A percentile compares a stretch with the other conserved stretches of the same genome.
phyloP scores from a whole-genome alignment of 1,140 invertebrate species.

The Streblospio benedicti region DNA sequence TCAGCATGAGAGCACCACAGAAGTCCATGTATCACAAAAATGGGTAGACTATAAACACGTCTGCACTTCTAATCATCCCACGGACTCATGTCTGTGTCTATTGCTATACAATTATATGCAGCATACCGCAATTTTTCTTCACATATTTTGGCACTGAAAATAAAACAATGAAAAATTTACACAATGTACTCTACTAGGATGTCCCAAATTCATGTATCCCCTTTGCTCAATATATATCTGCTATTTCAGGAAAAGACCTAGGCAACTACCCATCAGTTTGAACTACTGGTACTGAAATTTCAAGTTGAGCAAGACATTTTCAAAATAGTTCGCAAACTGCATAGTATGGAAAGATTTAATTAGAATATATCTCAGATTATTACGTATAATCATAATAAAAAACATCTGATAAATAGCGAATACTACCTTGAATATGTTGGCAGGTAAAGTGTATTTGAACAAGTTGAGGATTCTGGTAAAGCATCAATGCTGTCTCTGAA shows the following conservation, averaged over 20 bases:
- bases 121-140: constrained; percentile 47
- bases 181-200: not conserved
- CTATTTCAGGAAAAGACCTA: not conserved
- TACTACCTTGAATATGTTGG: constrained; percentile 44
- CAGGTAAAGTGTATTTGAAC: constrained; percentile 43
- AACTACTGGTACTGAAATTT: no score
- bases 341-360: no score
- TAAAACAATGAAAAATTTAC: constrained; percentile 7
- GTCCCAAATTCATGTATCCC: not conserved
- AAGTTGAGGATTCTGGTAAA: constrained; percentile 45
- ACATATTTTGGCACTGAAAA: constrained; percentile 40
- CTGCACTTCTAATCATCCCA: no score
- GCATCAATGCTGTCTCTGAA: constrained; percentile 37
- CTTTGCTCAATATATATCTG: not conserved
- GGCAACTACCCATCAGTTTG: not conserved
- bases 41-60: no score
- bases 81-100: constrained; percentile 41
- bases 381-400: no score
- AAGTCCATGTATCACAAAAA: no score
- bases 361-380: no score
- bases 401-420: no score
- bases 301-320: no score
- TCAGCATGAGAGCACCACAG: no score
- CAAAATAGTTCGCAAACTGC: no score
- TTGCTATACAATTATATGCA: constrained; percentile 45